Conservation (phyloP, 1,140 invertebrate species). For the Rhagoletis zephyria region DNA sequence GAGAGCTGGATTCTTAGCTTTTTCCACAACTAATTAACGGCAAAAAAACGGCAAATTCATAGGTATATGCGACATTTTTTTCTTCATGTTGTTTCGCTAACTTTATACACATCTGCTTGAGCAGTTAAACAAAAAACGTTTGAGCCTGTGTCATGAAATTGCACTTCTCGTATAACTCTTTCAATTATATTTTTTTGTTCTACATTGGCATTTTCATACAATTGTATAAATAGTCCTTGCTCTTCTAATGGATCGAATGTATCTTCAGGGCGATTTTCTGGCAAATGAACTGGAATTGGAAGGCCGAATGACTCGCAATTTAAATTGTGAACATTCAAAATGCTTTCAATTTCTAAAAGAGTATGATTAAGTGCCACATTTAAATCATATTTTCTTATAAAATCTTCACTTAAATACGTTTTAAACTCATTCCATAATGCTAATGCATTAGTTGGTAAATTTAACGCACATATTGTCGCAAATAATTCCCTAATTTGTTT, state of each 20-base stretch:
- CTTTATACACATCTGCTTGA: too few relatives aligned
- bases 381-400: neutral
- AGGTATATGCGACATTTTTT: too few relatives aligned
- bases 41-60: too few relatives aligned
- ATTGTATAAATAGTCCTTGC: neutral
- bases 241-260: neutral
- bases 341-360: neutral
- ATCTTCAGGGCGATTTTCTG: constrained; percentile 34
- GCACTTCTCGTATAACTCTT: neutral
- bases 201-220: neutral
- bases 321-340: neutral
- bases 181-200: neutral
- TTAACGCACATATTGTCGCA: constrained; percentile 25
- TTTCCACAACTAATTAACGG: too few relatives aligned
- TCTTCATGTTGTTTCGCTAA: too few relatives aligned
- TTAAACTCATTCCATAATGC: constrained; percentile 25
- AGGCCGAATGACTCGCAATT: neutral
- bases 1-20: too few relatives aligned
- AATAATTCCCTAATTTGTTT: constrained; percentile 20
- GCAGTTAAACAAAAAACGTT: neutral
- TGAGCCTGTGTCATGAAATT: constrained; percentile 3
- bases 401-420: constrained; percentile 22
- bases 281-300: constrained; percentile 14
- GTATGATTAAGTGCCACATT: neutral
- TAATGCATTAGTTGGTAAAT: constrained; percentile 34